Evolutionary conservation across 64 coral and sea anemone species (phyloP), one percentile per base, ranked within the genome.

Genomic region (Platygyra sinensis): DNA sequence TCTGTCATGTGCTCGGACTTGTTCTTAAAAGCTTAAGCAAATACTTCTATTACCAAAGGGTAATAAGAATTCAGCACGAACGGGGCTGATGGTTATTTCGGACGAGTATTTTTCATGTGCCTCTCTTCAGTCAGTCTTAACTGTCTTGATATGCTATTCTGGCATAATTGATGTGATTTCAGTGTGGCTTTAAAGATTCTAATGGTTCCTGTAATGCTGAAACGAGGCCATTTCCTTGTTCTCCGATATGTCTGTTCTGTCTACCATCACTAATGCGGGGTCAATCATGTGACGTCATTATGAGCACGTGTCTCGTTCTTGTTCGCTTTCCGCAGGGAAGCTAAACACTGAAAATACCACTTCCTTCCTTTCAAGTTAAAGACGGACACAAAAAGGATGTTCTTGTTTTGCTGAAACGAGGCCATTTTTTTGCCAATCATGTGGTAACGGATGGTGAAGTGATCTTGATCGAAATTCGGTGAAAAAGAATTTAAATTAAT

Each of bases 221-320:
- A 85, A 72, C 36, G 81, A 22, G 81, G 81, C 2, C 62, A 71
- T 72, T 72, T 85, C 63, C 63, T 42, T 83, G 5, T 51, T 20
- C 42, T 46, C 42, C 42, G 42, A 46, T 46, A 46, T 46, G 29
- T 9, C 4, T 81, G 79, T 38, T 31, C 59, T 57, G 42, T 22
- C 62, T 65, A 65, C 24, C 24, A 24, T 65, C 16, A 12, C 38
- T 85, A 69, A 71, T 22, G 50, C 36, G 36, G 14, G 81, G 81
- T 85, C 81, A 71, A 85, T 27, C 30, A 64, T 17, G 22, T 67
- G 74, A 24, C 33, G 17, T 50, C 74, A 69, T 8, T 5, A 46
- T 46, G 42, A 46, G 42, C 42, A 46, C 42, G 42, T 46, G 42
- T 46, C 42, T 46, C 42, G 42, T 46, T 46, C 42, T 46, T 8